phyloP scores from a whole-genome alignment of 2,888 invertebrate species.

The Caenorhabditis sp. region DNA sequence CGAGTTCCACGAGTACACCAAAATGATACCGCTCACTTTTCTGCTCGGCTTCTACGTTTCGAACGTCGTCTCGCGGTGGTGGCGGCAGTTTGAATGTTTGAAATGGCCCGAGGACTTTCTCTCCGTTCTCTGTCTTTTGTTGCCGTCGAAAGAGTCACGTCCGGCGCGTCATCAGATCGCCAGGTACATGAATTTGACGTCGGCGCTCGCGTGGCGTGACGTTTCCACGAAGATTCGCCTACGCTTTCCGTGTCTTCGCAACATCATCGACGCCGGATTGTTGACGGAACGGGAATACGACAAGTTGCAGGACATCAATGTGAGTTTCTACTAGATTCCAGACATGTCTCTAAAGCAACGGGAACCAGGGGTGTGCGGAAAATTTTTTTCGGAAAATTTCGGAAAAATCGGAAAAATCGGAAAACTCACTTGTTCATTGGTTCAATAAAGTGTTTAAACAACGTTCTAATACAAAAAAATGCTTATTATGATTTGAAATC shows the following conservation, averaged over 20 bases:
- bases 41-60: constrained; percentile 74
- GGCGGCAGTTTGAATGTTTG: constrained; percentile 70
- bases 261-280: constrained; percentile 80
- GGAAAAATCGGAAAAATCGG: too few relatives aligned
- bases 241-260: constrained; percentile 80
- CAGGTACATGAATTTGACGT: constrained; percentile 69
- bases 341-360: not conserved
- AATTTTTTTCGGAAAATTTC: too few relatives aligned
- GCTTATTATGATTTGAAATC: too few relatives aligned
- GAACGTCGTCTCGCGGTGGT: constrained; percentile 72
- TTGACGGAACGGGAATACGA: constrained; percentile 80
- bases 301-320: constrained; percentile 76
- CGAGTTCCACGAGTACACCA: constrained; percentile 69
- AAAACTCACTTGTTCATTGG: too few relatives aligned
- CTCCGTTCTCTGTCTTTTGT: constrained; percentile 61
- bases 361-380: too few relatives aligned
- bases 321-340: too few relatives aligned
- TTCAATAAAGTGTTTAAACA: too few relatives aligned
- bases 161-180: constrained; percentile 67
- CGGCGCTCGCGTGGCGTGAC: constrained; percentile 69
- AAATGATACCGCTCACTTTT: constrained; percentile 70
- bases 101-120: constrained; percentile 70
- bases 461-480: too few relatives aligned
- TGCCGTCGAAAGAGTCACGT: constrained; percentile 56
- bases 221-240: constrained; percentile 67